These are phyloP conservation scores for Phragmatobia fuliginosa DNA, from an alignment of 2,888 invertebrate species.

Conservation along the genomic window DNA sequence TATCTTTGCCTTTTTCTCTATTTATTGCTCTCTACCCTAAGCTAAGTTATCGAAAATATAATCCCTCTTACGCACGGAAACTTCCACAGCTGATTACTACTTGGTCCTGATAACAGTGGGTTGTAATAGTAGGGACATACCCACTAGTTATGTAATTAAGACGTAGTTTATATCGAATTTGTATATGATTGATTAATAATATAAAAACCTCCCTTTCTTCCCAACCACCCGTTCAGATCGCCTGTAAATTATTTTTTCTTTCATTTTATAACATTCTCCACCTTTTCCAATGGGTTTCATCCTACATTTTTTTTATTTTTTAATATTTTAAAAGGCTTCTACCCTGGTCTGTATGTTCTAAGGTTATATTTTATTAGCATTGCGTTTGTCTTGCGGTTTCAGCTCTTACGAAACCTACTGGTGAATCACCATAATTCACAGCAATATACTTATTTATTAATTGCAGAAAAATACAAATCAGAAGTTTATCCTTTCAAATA, in stretches of 20 bases:
- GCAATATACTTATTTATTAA: not conserved
- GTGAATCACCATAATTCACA: not conserved
- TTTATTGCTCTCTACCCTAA: slow-evolving; percentile 82
- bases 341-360: too few relatives aligned
- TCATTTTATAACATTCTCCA: too few relatives aligned
- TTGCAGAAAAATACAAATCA: not conserved
- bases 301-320: too few relatives aligned
- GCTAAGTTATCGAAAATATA: slow-evolving; percentile 85
- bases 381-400: too few relatives aligned
- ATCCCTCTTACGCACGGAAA: slow-evolving; percentile 83
- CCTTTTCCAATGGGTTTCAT: too few relatives aligned
- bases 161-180: not conserved
- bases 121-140: slow-evolving; percentile 60
- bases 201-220: too few relatives aligned
- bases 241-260: too few relatives aligned
- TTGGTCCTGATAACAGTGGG: slow-evolving; percentile 71
- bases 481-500: not conserved
- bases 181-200: too few relatives aligned
- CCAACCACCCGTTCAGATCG: too few relatives aligned
- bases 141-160: slow-evolving; percentile 3
- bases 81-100: slow-evolving; percentile 83
- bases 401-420: too few relatives aligned
- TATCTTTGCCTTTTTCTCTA: slow-evolving; percentile 75
- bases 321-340: too few relatives aligned
- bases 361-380: too few relatives aligned